Evolutionary conservation across 2,113 vertebrate species (phyloP), one percentile per base, ranked within the genome.

Genomic region (Bubalus kerabau): DNA sequence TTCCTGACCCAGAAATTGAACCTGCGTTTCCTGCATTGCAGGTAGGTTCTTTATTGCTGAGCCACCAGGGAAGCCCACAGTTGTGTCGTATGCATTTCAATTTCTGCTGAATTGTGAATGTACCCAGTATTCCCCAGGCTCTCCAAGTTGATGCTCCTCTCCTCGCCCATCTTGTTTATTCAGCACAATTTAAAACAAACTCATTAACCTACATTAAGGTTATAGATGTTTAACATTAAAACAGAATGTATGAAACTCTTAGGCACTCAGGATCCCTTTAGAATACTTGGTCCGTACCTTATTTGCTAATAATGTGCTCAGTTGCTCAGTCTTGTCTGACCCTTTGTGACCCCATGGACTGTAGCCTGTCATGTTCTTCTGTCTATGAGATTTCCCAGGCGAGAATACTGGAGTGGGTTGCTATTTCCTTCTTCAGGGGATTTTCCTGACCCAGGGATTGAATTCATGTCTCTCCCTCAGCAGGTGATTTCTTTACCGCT

Each of bases 171-270:
- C 50, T 90, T 52, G 7, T 86, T 57, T 82, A 32, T 50, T 87
- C 14, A 50, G 26, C 74, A 52, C 50, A 91, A 40, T 81, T 57
- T 71, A 23, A 71, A 24, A 57, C 14, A 95, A 57, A 62, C 62
- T 26, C 13, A 43, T 57, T n/a, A 80, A 78, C 76, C 50, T 91
- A 12, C 19, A 24, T 91, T 87, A 64, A 90, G 52, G 19, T 60
- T 94, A 43, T 84, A 50, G 67, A 59, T 57, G 43, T n/a, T 83
- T 40, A 56, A 52, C 62, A 56, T 48, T 85, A 74, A 60, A 81
- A 56, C 5, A 94, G 36, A 87, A 57, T 54, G 36, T 67, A 67
- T 11, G 80, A 85, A 71, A 85, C 36, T 36, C 50, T 52, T 52
- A 67, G 28, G n/a, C 26, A 67, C 9, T 90, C 59, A 50, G 46